phyloP scores from a whole-genome alignment of 2,888 invertebrate genomes.

The Biston stratarius region DNA sequence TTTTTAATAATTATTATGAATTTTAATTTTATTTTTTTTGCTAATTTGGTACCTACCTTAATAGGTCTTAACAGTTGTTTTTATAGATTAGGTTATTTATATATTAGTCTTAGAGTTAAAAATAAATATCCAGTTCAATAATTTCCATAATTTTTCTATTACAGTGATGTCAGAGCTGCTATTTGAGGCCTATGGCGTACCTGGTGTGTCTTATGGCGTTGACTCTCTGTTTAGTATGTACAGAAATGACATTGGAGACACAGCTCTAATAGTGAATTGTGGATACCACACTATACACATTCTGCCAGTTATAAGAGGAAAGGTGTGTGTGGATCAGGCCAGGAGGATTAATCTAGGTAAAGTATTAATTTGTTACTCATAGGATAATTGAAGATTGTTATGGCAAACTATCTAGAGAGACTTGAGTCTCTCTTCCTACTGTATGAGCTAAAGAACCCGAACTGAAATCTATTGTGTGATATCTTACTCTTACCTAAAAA shows the following conservation, averaged over 20 bases:
- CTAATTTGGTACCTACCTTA: too few relatives aligned
- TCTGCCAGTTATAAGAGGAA: constrained; percentile 92
- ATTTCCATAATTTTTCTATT: constrained; percentile 38
- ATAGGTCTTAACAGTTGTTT: too few relatives aligned
- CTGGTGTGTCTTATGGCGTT: constrained; percentile 94
- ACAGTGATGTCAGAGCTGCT: constrained; percentile 97
- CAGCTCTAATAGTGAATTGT: constrained; percentile 92
- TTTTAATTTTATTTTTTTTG: too few relatives aligned
- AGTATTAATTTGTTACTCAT: not conserved
- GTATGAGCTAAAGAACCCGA: too few relatives aligned
- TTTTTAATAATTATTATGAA: too few relatives aligned
- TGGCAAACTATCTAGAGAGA: too few relatives aligned
- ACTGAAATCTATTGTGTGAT: too few relatives aligned
- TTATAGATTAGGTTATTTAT: too few relatives aligned
- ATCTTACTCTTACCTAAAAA: too few relatives aligned
- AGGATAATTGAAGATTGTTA: not conserved
- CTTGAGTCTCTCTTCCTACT: too few relatives aligned
- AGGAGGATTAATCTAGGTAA: constrained; percentile 93
- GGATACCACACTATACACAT: constrained; percentile 96
- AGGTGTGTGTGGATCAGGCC: constrained; percentile 89
- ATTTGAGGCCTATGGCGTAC: constrained; percentile 96
- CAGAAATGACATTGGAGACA: constrained; percentile 86
- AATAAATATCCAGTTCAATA: too few relatives aligned
- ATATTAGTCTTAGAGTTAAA: too few relatives aligned
- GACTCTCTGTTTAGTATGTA: constrained; percentile 93